phyloP scores from a whole-genome alignment of 2,113 vertebrate species.

The Suricata suricatta region DNA sequence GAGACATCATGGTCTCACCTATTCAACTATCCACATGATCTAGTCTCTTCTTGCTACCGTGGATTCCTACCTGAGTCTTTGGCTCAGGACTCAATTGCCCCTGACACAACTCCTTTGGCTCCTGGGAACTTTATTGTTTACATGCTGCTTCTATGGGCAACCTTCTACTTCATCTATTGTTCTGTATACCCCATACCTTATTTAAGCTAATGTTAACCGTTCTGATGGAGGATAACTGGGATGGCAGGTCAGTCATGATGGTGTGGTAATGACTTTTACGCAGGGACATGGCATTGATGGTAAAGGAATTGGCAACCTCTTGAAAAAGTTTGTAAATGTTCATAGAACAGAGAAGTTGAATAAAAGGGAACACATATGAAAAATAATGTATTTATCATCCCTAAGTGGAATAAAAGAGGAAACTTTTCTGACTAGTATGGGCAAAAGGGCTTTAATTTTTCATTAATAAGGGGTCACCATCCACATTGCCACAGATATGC shows the following conservation, averaged over 20 bases:
- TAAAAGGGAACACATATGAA: background rate
- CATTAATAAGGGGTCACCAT: background rate
- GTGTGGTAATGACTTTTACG: background rate
- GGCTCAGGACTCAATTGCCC: background rate
- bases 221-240: background rate
- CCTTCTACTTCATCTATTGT: background rate
- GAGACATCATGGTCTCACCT: background rate
- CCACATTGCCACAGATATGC: background rate
- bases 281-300: background rate
- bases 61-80: background rate
- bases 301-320: background rate
- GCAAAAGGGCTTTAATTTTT: slow-evolving; percentile 13
- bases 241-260: background rate
- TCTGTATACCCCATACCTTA: background rate
- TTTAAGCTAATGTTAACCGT: background rate
- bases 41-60: background rate
- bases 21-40: background rate
- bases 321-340: background rate
- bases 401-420: background rate
- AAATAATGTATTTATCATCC: background rate
- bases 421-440: background rate
- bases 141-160: background rate
- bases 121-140: background rate
- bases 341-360: background rate
- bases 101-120: background rate